These are phyloP conservation scores for Brachionus asplanchnoidis DNA, from an alignment of 1,140 invertebrate species.

Conservation along the genomic window DNA sequence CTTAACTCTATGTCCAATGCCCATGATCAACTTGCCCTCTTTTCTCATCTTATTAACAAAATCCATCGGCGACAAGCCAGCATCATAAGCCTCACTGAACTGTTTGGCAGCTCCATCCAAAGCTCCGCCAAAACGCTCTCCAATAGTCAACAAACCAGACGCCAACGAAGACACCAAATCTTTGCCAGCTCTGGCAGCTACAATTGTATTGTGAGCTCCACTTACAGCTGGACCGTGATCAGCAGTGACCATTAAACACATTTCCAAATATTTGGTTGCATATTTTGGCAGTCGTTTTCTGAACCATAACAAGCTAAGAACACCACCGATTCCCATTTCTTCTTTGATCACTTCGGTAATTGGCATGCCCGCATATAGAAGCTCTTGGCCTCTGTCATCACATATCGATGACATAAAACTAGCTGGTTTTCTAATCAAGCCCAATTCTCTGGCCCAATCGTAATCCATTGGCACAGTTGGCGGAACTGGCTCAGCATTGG, in stretches of 20 bases:
- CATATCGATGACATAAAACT: conserved; percentile 99
- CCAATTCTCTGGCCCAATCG: conserved; percentile 92
- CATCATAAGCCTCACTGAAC: conserved; percentile 91
- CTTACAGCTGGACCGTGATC: conserved; percentile 98
- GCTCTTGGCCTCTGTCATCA: conserved; percentile 95
- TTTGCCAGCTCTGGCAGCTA: conserved; percentile 95
- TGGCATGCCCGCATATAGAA: conserved; percentile 95
- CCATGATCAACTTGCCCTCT: conserved; percentile 95
- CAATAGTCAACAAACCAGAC: conserved; percentile 93
- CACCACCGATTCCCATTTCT: conserved; percentile 88
- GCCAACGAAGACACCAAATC: conserved; percentile 93
- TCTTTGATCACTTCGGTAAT: conserved; percentile 80
- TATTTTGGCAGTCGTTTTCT: conserved; percentile 80
- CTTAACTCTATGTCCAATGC: conserved; percentile 95
- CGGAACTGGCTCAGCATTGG: conserved; percentile 82
- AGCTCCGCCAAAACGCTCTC: conserved; percentile 96
- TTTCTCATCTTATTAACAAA: conserved; percentile 97
- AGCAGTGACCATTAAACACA: conserved; percentile 97
- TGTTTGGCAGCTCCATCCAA: conserved; percentile 89
- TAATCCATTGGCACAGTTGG: conserved; percentile 99
- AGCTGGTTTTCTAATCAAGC: conserved; percentile 94
- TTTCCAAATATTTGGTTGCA: conserved; percentile 96
- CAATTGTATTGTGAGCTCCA: conserved; percentile 98
- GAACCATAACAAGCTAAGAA: conserved; percentile 95
- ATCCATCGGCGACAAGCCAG: conserved; percentile 88